phyloP scores from a whole-genome alignment of 2,888 invertebrate species.

The Euplexia lucipara region DNA sequence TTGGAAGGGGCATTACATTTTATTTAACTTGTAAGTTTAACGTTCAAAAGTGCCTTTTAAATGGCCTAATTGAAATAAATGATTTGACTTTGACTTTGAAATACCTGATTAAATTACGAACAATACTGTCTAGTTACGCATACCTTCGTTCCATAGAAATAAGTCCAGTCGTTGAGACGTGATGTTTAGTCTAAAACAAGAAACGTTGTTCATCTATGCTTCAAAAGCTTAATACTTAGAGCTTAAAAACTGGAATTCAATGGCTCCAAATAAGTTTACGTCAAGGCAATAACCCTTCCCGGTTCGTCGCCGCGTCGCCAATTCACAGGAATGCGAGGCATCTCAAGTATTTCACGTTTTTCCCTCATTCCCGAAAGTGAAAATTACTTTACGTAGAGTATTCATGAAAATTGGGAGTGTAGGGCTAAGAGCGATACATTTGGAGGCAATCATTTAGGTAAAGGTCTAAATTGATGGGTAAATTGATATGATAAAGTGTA shows the following conservation, averaged over 20 bases:
- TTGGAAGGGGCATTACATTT: no score
- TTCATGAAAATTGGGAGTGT: constrained; percentile 35
- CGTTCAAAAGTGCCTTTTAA: no score
- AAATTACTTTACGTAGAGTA: constrained; percentile 34
- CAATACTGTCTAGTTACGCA: no score
- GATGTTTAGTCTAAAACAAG: no score
- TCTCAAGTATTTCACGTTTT: constrained; percentile 23
- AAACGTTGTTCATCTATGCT: no score
- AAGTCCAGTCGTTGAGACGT: no score
- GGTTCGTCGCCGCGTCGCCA: neutral
- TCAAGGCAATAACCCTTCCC: constrained; percentile 11
- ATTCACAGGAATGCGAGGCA: constrained; percentile 13
- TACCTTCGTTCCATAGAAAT: no score
- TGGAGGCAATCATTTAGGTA: constrained; percentile 17
- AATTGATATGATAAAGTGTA: neutral
- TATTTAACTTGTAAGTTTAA: no score
- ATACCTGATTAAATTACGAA: no score
- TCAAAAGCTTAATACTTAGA: neutral
- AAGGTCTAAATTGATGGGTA: constrained; percentile 8
- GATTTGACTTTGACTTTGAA: no score
- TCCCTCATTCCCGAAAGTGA: constrained; percentile 20
- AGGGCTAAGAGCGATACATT: constrained; percentile 28
- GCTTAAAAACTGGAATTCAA: constrained; percentile 12
- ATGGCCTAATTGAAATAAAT: no score
- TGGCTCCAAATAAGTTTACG: constrained; percentile 19